These are phyloP conservation scores for Hypercompe scribonia DNA, from an alignment of 2,888 invertebrate genomes.

Conservation along the genomic window DNA sequence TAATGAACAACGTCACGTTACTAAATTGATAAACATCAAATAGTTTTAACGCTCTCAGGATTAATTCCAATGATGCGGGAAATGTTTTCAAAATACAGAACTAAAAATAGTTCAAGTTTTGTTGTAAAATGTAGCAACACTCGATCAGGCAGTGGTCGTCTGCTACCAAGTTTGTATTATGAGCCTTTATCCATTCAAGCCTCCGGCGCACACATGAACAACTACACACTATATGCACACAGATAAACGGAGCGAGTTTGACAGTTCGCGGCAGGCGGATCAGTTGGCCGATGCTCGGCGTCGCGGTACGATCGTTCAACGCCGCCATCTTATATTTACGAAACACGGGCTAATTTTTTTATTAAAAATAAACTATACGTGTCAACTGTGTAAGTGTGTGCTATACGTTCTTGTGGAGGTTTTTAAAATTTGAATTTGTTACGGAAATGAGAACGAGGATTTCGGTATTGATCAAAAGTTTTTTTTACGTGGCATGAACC, in stretches of 20 bases:
- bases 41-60: conserved; percentile 23
- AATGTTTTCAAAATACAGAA: conserved; percentile 32
- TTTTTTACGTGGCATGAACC: conserved; percentile 65
- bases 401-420: conserved; percentile 57
- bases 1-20: conserved; percentile 34
- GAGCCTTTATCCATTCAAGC: conserved; percentile 74
- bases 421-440: conserved; percentile 41
- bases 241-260: conserved; percentile 78
- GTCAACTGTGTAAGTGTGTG: conserved; percentile 72
- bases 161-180: conserved; percentile 52
- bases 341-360: conserved; percentile 71
- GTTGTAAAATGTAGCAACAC: conserved; percentile 41
- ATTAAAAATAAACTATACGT: conserved; percentile 77
- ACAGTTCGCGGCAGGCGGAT: conserved; percentile 74
- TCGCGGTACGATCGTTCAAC: conserved; percentile 73
- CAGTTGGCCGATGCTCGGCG: conserved; percentile 84
- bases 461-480: conserved; percentile 66
- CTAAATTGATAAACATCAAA: conserved; percentile 41
- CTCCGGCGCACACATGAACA: conserved; percentile 57
- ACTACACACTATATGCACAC: conserved; percentile 53
- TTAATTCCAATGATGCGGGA: conserved; percentile 31
- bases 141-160: conserved; percentile 44
- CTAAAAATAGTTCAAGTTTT: conserved; percentile 36
- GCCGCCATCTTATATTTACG: conserved; percentile 74
- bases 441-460: conserved; percentile 55